phyloP scores from a whole-genome alignment of 1,140 invertebrate species.

The Bombus waltoni region DNA sequence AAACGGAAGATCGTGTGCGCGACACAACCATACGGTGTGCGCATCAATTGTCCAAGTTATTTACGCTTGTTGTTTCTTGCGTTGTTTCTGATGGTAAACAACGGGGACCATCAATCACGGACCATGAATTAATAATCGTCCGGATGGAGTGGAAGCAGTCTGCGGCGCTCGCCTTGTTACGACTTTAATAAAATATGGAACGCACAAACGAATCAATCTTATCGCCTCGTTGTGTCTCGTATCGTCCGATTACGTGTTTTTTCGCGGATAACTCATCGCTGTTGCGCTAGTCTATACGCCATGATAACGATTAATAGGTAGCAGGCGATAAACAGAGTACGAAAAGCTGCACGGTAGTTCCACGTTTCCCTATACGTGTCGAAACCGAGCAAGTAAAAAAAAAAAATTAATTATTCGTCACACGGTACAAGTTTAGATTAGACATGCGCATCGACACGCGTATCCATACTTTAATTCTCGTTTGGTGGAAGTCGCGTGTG shows the following conservation, averaged over 20 bases:
- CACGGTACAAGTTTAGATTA: not conserved
- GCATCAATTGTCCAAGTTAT: not conserved
- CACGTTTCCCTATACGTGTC: too few species aligned
- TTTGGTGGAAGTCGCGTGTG: not conserved
- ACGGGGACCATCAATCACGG: not conserved
- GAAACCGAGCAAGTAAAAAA: not conserved
- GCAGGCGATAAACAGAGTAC: not conserved
- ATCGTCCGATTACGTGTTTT: not conserved
- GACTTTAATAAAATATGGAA: conserved; percentile 11
- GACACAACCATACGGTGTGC: too few species aligned
- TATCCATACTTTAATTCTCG: not conserved
- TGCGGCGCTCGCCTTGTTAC: not conserved
- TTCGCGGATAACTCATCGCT: too few species aligned
- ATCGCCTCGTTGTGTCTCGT: not conserved
- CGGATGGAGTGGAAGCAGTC: conserved; percentile 11
- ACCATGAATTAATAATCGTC: not conserved
- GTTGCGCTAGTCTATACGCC: not conserved
- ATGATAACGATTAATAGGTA: not conserved
- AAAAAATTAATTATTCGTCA: not conserved
- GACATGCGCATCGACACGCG: too few species aligned
- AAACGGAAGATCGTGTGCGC: too few species aligned
- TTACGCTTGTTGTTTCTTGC: not conserved
- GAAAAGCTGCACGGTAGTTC: too few species aligned
- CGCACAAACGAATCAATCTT: conserved; percentile 2
- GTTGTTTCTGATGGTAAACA: not conserved